Conservation (phyloP, 2,797 vertebrate genomes). For the Erethizon dorsatum region DNA sequence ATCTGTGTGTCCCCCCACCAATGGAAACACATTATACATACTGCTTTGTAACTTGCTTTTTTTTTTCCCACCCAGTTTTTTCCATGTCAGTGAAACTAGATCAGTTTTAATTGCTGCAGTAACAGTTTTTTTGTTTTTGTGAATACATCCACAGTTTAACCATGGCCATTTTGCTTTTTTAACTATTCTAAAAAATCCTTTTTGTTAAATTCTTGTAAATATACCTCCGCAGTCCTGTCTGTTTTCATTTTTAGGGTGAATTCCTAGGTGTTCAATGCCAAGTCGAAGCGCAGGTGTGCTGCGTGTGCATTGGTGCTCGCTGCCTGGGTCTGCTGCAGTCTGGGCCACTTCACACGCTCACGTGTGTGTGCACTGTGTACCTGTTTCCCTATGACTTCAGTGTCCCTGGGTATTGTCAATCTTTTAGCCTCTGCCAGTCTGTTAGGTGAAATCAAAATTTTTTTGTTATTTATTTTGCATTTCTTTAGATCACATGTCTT, state of each 20-base stretch:
- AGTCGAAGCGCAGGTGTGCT: not conserved
- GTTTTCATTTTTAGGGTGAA: not conserved
- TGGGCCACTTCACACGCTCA: not conserved
- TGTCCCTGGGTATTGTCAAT: not conserved
- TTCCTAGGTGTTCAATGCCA: not conserved
- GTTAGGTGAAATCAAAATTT: not conserved
- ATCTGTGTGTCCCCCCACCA: not conserved
- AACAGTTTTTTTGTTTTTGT: not conserved
- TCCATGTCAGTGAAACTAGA: not conserved
- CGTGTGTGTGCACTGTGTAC: fast-evolving
- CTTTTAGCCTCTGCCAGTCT: not conserved
- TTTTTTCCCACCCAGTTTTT: not conserved
- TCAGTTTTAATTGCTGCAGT: slow-evolving; percentile 46
- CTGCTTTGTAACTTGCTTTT: slow-evolving; percentile 57
- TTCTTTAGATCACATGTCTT: not conserved
- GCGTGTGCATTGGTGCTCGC: not conserved
- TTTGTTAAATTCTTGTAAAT: slow-evolving; percentile 42
- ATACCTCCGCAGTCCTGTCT: not conserved
- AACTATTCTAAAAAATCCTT: not conserved
- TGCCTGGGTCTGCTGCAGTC: not conserved
- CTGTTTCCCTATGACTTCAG: not conserved
- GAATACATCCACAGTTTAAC: not conserved
- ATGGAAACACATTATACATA: not conserved
- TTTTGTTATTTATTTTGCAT: slow-evolving; percentile 20
- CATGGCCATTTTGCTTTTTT: slow-evolving; percentile 23